phyloP scores from a whole-genome alignment of 2,797 vertebrate genomes.

The Acipenser oxyrinchus region DNA sequence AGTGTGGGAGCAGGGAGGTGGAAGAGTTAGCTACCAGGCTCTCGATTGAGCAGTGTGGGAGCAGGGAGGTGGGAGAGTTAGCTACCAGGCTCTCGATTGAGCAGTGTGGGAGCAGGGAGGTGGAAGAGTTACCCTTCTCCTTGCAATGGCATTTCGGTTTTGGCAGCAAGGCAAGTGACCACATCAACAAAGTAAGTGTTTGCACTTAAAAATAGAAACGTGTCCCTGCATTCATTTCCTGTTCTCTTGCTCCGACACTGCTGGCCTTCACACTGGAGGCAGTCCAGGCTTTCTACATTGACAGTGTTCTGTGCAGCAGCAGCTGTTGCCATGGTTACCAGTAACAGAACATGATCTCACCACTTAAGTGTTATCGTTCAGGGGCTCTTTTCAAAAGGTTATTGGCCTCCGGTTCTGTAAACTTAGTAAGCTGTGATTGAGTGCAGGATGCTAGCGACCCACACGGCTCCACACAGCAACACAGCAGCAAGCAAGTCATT shows the following conservation, averaged over 20 bases:
- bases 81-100: neutral
- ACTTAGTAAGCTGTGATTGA: conserved; percentile 30
- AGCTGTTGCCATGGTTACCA: conserved; percentile 35
- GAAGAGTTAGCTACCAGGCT: no score
- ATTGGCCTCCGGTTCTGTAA: conserved; percentile 20
- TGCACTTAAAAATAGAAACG: conserved; percentile 4
- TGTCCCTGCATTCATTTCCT: neutral
- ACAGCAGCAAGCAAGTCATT: conserved; percentile 52
- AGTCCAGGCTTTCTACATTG: conserved; percentile 21
- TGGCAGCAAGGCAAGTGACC: conserved; percentile 6
- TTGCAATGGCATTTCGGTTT: neutral
- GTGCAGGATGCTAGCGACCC: conserved; percentile 33
- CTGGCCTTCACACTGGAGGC: conserved; percentile 6
- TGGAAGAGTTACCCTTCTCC: neutral
- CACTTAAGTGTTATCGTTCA: conserved; percentile 32
- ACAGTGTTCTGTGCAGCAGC: conserved; percentile 17
- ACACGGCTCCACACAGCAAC: conserved; percentile 47
- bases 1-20: no score
- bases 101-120: neutral
- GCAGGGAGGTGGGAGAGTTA: no score
- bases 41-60: no score
- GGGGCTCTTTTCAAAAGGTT: conserved; percentile 43
- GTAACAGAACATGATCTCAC: conserved; percentile 26
- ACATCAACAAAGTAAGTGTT: conserved; percentile 24
- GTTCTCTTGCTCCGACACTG: no score